Evolutionary conservation across 2,113 vertebrate genomes (phyloP).

Genomic region (Tylochromis polylepis): DNA sequence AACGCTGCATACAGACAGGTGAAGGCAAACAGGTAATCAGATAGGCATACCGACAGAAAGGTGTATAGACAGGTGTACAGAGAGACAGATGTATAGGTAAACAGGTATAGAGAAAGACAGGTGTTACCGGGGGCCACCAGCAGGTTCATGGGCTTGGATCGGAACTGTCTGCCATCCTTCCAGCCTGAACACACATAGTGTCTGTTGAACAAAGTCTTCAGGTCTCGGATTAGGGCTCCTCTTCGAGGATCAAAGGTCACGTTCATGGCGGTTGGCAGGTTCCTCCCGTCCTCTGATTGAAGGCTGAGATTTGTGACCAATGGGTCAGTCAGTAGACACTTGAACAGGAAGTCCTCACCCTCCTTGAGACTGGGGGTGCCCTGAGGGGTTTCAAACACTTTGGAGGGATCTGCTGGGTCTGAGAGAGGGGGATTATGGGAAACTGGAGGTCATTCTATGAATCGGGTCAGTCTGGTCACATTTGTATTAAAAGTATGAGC

Average conservation of each 20-base stretch:
- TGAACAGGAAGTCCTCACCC: slow-evolving; percentile 44
- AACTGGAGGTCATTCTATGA: neutral
- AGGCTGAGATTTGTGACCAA: slow-evolving; percentile 50
- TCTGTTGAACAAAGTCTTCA: slow-evolving; percentile 45
- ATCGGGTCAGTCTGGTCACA: neutral
- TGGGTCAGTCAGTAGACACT: slow-evolving; percentile 64
- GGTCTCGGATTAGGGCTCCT: slow-evolving; percentile 73
- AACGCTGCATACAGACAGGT: slow-evolving; percentile 12
- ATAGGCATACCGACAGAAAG: neutral
- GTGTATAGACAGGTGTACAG: neutral
- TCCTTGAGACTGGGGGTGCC: accelerated
- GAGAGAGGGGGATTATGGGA: neutral
- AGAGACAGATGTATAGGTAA: neutral
- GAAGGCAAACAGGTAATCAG: neutral
- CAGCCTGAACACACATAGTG: slow-evolving; percentile 71
- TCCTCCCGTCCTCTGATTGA: neutral
- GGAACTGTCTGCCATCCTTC: slow-evolving; percentile 23
- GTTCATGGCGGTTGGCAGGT: slow-evolving; percentile 42
- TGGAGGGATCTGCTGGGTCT: slow-evolving; percentile 9
- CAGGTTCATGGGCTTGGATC: slow-evolving; percentile 59
- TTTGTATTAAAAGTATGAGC: neutral
- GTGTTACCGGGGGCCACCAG: slow-evolving; percentile 71
- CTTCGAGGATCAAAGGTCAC: slow-evolving; percentile 47
- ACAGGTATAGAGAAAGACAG: slow-evolving; percentile 23
- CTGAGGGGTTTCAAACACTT: slow-evolving; percentile 29